A percentile compares a stretch with the other conserved stretches of the same genome.
Evolutionary conservation across 2,113 vertebrate genomes (phyloP).

Genomic region (Nesospiza acunhae): DNA sequence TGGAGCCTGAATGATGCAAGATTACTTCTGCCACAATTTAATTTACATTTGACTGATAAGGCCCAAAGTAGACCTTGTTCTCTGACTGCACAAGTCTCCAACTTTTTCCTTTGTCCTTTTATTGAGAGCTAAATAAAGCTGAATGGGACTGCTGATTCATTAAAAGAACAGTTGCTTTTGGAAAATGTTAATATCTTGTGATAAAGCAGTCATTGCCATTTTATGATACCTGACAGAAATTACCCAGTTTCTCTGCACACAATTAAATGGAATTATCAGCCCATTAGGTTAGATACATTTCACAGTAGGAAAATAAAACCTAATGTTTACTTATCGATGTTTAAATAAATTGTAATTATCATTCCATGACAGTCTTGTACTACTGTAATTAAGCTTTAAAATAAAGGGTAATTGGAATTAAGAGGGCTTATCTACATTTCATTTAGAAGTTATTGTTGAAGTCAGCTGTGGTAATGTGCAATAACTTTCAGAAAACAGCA

Average conservation of each 20-base stretch:
- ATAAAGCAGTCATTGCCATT: constrained; percentile 42
- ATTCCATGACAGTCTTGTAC: constrained; percentile 22
- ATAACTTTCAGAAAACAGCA: background rate
- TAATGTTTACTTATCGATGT: constrained; percentile 49
- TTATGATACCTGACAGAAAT: constrained; percentile 62
- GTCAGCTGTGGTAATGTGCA: background rate
- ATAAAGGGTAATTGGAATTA: constrained; percentile 54
- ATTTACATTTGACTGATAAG: background rate
- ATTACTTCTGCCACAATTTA: background rate
- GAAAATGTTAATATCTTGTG: constrained; percentile 51
- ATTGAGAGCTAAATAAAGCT: background rate
- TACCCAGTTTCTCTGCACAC: constrained; percentile 34
- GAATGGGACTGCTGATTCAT: background rate
- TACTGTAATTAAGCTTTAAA: constrained; percentile 60
- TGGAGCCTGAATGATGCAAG: background rate
- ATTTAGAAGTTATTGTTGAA: constrained; percentile 41
- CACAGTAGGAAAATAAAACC: constrained; percentile 57
- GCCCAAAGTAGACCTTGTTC: background rate
- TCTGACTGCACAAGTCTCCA: background rate
- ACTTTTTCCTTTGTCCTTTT: background rate
- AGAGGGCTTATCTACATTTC: constrained; percentile 38
- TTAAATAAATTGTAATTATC: constrained; percentile 62
- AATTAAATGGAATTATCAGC: constrained; percentile 50
- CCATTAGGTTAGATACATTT: constrained; percentile 56
- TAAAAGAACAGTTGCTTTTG: constrained; percentile 19